phyloP scores from a whole-genome alignment of 1,140 invertebrate species.

The Harlomillsia oculata region DNA sequence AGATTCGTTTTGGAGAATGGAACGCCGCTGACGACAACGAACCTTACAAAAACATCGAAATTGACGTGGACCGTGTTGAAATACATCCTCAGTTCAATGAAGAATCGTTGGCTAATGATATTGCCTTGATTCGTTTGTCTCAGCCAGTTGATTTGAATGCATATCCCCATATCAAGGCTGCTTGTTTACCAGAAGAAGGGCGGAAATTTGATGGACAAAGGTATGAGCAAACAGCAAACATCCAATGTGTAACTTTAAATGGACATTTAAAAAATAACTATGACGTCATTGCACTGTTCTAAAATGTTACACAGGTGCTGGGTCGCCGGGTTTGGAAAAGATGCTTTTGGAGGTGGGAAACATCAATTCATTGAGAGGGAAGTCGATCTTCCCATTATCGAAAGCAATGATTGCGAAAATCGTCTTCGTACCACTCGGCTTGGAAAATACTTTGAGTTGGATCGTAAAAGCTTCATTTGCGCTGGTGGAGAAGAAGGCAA shows the following conservation, averaged over 20 bases:
- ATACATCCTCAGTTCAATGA: slow-evolving; percentile 56
- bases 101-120: slow-evolving; percentile 56
- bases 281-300: neutral
- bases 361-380: slow-evolving; percentile 58
- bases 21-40: slow-evolving; percentile 51
- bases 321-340: slow-evolving; percentile 73
- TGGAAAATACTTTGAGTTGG: slow-evolving; percentile 51
- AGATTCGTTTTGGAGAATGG: slow-evolving; percentile 60
- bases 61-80: slow-evolving; percentile 46
- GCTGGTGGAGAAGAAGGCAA: slow-evolving; percentile 65
- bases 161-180: slow-evolving; percentile 58
- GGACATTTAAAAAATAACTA: no score
- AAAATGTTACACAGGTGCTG: slow-evolving; percentile 44
- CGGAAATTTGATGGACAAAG: slow-evolving; percentile 50
- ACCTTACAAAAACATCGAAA: slow-evolving; percentile 52
- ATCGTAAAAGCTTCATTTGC: slow-evolving; percentile 59
- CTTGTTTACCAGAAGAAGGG: slow-evolving; percentile 52
- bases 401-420: slow-evolving; percentile 51
- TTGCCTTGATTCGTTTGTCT: slow-evolving; percentile 55
- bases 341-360: slow-evolving; percentile 57
- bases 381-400: slow-evolving; percentile 59
- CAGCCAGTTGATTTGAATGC: slow-evolving; percentile 48
- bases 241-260: no score
- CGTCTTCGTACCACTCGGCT: slow-evolving; percentile 54
- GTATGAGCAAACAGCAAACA: slow-evolving; percentile 38